A percentile compares a stretch with the other conserved stretches of the same genome.
Evolutionary conservation across 2,888 invertebrate species (phyloP).

Genomic region (Microctonus brassicae): DNA sequence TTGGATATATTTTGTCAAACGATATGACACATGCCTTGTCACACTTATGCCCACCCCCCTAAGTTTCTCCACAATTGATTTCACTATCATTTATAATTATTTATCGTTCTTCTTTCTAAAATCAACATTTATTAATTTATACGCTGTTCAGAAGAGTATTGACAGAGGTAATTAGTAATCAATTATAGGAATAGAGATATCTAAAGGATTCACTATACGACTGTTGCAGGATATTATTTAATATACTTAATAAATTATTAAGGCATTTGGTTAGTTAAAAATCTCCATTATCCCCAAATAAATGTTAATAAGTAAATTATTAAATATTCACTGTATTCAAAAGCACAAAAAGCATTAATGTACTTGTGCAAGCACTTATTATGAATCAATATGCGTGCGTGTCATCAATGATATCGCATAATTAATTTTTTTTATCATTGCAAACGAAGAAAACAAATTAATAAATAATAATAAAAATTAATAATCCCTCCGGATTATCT

Average conservation of each 20-base stretch:
- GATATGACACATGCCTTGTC: constrained; percentile 63
- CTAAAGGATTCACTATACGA: background rate
- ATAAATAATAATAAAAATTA: constrained; percentile 4
- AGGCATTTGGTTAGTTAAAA: background rate
- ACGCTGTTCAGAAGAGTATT: background rate
- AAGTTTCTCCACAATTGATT: constrained; percentile 55
- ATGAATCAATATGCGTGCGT: constrained; percentile 27
- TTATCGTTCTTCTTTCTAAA: background rate
- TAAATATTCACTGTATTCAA: constrained; percentile 4
- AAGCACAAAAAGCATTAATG: constrained; percentile 41
- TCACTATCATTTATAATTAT: constrained; percentile 39
- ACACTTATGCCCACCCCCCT: constrained; percentile 66
- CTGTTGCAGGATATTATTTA: background rate
- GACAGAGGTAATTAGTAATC: background rate
- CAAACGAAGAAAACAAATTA: background rate
- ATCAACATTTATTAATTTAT: background rate
- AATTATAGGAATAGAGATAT: background rate
- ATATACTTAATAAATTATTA: background rate
- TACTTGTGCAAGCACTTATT: constrained; percentile 38
- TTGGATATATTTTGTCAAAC: background rate
- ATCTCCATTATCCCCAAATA: background rate
- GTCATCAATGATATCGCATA: constrained; percentile 14
- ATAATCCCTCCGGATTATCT: too few relatives aligned
- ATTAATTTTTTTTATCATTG: background rate
- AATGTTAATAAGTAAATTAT: background rate